These are phyloP conservation scores for Chondrosia reniformis DNA, from an alignment of 37 sponge, comb jelly and placozoan species.

Conservation along the genomic window DNA sequence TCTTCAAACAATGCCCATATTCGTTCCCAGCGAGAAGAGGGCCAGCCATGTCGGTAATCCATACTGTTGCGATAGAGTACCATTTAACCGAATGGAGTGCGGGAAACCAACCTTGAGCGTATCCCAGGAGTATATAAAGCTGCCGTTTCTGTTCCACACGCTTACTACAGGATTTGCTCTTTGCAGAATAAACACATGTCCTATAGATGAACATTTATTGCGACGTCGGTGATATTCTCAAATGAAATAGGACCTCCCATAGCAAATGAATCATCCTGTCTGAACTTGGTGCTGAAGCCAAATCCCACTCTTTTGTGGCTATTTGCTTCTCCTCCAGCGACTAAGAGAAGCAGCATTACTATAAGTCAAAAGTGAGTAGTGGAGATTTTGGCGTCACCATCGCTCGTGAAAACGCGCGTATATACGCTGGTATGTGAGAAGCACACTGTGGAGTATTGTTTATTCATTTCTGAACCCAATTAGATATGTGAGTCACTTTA, in stretches of 20 bases:
- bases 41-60: slow-evolving; percentile 45
- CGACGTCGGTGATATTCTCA: slow-evolving; percentile 29
- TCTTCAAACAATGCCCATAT: slow-evolving; percentile 39
- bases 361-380: too few species aligned
- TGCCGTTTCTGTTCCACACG: slow-evolving; percentile 22
- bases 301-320: too few species aligned
- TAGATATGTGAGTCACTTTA: too few species aligned
- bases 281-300: not conserved
- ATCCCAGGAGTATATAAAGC: slow-evolving; percentile 22
- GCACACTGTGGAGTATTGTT: too few species aligned
- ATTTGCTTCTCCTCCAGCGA: too few species aligned
- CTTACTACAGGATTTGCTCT: slow-evolving; percentile 16
- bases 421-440: too few species aligned
- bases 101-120: slow-evolving; percentile 28
- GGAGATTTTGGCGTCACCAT: too few species aligned
- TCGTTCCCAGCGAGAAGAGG: not conserved
- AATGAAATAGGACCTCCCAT: not conserved
- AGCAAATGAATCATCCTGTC: not conserved
- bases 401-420: too few species aligned
- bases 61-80: slow-evolving; percentile 15
- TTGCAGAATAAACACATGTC: slow-evolving; percentile 30
- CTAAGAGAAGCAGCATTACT: too few species aligned
- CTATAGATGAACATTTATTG: not conserved
- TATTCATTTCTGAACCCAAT: too few species aligned
- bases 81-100: slow-evolving; percentile 30